A percentile compares a stretch with the other conserved stretches of the same genome.
Conservation (phyloP, 2,797 vertebrate genomes). For the Dendrocincla fuliginosa region DNA sequence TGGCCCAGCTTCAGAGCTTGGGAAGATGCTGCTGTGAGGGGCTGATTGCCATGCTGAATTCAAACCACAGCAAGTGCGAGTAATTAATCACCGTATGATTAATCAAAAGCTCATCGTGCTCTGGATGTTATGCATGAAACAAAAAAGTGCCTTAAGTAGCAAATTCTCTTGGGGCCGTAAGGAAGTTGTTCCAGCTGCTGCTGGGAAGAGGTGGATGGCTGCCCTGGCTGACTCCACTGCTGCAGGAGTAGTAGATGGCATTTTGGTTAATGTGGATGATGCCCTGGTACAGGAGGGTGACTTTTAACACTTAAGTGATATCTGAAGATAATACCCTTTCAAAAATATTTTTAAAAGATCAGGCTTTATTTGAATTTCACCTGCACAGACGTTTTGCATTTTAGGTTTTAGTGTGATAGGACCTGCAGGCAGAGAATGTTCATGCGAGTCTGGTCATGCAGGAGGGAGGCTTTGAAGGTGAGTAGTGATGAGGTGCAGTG, state of each 20-base stretch:
- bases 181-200: neutral
- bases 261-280: neutral
- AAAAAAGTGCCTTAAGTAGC: neutral
- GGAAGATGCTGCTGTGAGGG: neutral
- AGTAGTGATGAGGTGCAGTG: neutral
- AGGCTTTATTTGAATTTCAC: neutral
- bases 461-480: neutral
- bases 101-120: slow-evolving; percentile 1
- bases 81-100: slow-evolving; percentile 56
- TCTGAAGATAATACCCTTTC: neutral
- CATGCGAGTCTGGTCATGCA: neutral
- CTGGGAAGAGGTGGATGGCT: neutral
- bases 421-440: neutral
- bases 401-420: neutral
- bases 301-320: neutral
- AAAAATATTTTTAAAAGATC: neutral
- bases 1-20: neutral
- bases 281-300: neutral
- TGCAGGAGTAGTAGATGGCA: neutral
- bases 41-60: slow-evolving; percentile 23
- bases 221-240: neutral
- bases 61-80: neutral
- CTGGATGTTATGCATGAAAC: neutral
- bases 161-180: neutral
- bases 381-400: neutral